Conservation (phyloP, 2,113 vertebrate genomes). For the Callorhinus ursinus region DNA sequence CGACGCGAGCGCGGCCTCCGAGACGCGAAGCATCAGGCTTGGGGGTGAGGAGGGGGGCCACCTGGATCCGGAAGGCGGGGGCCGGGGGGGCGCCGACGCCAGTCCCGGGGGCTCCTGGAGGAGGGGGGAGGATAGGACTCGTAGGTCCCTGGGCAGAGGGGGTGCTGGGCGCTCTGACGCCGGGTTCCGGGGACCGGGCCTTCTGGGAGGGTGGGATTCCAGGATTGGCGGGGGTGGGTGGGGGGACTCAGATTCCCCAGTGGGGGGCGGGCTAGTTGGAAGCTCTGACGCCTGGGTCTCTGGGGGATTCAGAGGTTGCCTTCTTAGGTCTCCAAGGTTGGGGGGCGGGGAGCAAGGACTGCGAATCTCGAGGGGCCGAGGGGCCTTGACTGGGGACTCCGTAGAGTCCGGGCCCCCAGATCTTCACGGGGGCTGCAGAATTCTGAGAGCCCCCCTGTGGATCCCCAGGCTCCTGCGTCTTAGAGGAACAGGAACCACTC, state of each 20-base stretch:
- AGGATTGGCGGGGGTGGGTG: not conserved
- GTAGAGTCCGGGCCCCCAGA: not conserved
- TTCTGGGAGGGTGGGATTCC: not conserved
- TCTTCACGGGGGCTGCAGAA: slow-evolving; percentile 34
- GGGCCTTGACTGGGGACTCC: not conserved
- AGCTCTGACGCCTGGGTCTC: not conserved
- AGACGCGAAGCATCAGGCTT: slow-evolving; percentile 62
- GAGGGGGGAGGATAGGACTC: not conserved
- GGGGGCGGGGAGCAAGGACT: not conserved
- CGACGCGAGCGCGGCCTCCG: slow-evolving; percentile 64
- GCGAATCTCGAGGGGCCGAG: not conserved
- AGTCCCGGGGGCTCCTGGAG: not conserved
- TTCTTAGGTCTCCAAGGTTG: not conserved
- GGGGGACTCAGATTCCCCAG: not conserved
- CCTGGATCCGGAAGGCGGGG: slow-evolving; percentile 79
- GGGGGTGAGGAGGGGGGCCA: slow-evolving; percentile 63
- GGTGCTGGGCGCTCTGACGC: not conserved
- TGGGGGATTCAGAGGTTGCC: not conserved
- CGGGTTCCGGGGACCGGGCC: not conserved
- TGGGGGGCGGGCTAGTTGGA: not conserved
- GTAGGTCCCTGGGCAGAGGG: not conserved
- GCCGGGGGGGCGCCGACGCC: slow-evolving; percentile 52
- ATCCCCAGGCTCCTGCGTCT: not conserved
- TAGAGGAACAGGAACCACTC: not conserved
- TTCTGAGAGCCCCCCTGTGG: not conserved